Evolutionary conservation across 2,888 invertebrate species (phyloP).

Genomic region (Chelonus formosanus): DNA sequence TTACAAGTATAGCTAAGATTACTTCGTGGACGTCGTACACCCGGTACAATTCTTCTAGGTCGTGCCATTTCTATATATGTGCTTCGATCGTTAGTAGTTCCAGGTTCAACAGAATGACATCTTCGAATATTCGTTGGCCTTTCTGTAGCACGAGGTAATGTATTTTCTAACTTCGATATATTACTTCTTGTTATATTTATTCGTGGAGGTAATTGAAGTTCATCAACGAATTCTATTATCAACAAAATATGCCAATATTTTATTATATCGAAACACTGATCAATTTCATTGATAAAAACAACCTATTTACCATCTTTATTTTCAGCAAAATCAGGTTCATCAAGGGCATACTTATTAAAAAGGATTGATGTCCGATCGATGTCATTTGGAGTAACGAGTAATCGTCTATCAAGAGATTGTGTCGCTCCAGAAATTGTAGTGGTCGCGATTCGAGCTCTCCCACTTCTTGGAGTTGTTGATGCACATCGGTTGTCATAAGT

Average conservation of each 20-base stretch:
- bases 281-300: too few species aligned
- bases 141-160: slow-evolving; percentile 16
- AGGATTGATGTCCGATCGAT: slow-evolving; percentile 71
- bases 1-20: slow-evolving; percentile 26
- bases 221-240: neutral
- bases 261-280: too few species aligned
- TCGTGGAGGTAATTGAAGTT: slow-evolving; percentile 10
- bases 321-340: slow-evolving; percentile 48
- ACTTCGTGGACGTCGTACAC: slow-evolving; percentile 19
- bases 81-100: slow-evolving; percentile 35
- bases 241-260: neutral
- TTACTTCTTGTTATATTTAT: neutral
- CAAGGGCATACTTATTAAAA: slow-evolving; percentile 77
- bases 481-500: slow-evolving; percentile 23
- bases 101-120: slow-evolving; percentile 52
- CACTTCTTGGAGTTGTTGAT: slow-evolving; percentile 23
- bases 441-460: slow-evolving; percentile 5
- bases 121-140: slow-evolving; percentile 43
- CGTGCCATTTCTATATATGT: slow-evolving; percentile 48
- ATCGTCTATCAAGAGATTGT: slow-evolving; percentile 58
- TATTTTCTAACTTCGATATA: neutral
- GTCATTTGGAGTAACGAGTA: slow-evolving; percentile 55
- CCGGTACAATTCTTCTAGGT: slow-evolving; percentile 39
- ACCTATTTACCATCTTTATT: neutral
- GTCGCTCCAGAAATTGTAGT: slow-evolving; percentile 43